These are phyloP conservation scores for Eumeta japonica DNA, from an alignment of 1,140 invertebrate genomes.

Conservation along the genomic window DNA sequence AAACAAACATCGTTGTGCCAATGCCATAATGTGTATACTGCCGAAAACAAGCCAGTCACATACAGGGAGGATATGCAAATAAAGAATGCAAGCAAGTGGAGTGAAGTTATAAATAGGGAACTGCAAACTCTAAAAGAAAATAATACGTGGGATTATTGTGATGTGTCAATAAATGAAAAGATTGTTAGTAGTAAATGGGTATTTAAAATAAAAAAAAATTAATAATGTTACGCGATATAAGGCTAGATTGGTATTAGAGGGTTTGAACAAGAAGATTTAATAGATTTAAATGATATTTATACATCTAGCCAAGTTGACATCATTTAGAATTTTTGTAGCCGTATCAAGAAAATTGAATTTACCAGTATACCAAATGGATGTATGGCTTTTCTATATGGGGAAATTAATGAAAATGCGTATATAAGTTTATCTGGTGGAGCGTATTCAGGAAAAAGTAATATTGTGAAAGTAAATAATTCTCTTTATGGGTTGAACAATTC, in stretches of 20 bases:
- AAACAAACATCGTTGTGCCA: too few relatives aligned
- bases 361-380: conserved; percentile 8
- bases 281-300: conserved; percentile 21
- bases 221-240: conserved; percentile 18
- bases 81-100: too few relatives aligned
- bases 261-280: conserved; percentile 19
- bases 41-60: too few relatives aligned
- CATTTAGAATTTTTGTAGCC: conserved; percentile 16
- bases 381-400: conserved; percentile 6
- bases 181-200: conserved; percentile 23
- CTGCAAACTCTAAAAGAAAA: too few relatives aligned
- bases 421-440: conserved; percentile 11
- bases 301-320: conserved; percentile 24
- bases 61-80: too few relatives aligned
- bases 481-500: conserved; percentile 24
- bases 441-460: conserved; percentile 14
- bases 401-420: conserved; percentile 4
- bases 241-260: conserved; percentile 19
- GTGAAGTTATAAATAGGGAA: too few relatives aligned
- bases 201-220: conserved; percentile 20
- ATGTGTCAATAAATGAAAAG: conserved; percentile 13
- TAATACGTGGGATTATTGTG: conserved; percentile 18
- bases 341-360: conserved; percentile 8
- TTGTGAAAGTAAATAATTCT: conserved; percentile 21
- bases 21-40: too few relatives aligned